Evolutionary conservation across 2,888 invertebrate species (phyloP).

Genomic region (Parnassius glacialis): DNA sequence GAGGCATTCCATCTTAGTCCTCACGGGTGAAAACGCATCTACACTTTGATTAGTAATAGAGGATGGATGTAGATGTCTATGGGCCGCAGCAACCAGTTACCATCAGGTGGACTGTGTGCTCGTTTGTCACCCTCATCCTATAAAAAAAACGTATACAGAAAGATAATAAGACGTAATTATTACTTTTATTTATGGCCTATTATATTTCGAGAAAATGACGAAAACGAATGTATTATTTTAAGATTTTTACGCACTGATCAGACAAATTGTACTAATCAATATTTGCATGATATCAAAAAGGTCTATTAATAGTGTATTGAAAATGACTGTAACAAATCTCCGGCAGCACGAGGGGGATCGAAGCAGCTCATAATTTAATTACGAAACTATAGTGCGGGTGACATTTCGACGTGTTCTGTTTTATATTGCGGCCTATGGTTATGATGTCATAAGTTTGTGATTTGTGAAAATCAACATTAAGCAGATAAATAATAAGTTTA

Average conservation of each 20-base stretch:
- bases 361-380: conserved; percentile 23
- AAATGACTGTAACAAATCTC: conserved; percentile 19
- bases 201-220: too few relatives aligned
- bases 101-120: too few relatives aligned
- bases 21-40: too few relatives aligned
- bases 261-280: neutral
- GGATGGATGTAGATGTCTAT: too few relatives aligned
- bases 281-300: conserved; percentile 5
- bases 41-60: too few relatives aligned
- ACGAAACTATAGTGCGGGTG: conserved; percentile 26
- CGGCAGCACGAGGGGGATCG: conserved; percentile 17
- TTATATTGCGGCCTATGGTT: conserved; percentile 20
- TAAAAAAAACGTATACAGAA: too few relatives aligned
- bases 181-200: too few relatives aligned
- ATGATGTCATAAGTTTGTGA: conserved; percentile 20
- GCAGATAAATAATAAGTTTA: neutral
- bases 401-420: conserved; percentile 22
- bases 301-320: conserved; percentile 2
- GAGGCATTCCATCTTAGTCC: too few relatives aligned
- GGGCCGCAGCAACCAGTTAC: too few relatives aligned
- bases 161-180: too few relatives aligned
- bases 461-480: conserved; percentile 8
- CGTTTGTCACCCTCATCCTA: too few relatives aligned
- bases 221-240: too few relatives aligned
- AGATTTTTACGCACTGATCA: neutral